phyloP scores from a whole-genome alignment of 1,140 invertebrate species.

The Bombus sibiricus region DNA sequence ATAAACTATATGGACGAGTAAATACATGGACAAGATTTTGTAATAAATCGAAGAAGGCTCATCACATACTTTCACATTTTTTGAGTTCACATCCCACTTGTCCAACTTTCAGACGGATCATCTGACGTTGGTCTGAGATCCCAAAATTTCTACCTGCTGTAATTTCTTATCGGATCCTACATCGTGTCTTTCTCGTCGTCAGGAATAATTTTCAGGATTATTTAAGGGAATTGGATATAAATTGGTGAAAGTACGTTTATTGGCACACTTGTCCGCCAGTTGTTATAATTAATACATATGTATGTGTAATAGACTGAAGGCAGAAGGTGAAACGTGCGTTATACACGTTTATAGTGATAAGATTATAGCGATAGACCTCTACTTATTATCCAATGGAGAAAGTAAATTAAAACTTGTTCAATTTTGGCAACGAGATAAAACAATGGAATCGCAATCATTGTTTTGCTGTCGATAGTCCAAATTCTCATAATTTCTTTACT shows the following conservation, averaged over 20 bases:
- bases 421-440: not conserved
- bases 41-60: conserved; percentile 52
- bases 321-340: no score
- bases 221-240: not conserved
- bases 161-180: not conserved
- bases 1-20: not conserved
- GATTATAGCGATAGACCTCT: not conserved
- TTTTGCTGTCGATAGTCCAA: not conserved
- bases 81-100: not conserved
- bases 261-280: not conserved
- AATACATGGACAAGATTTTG: not conserved
- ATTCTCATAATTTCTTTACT: not conserved
- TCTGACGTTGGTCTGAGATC: not conserved
- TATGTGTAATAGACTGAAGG: not conserved
- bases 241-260: not conserved
- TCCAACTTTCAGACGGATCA: conserved; percentile 8
- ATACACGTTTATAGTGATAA: not conserved
- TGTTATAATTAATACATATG: not conserved
- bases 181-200: not conserved
- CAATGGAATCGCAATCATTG: no score
- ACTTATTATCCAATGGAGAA: not conserved
- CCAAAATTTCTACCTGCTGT: conserved; percentile 18
- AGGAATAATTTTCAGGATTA: not conserved
- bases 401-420: not conserved
- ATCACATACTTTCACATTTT: conserved; percentile 76